Base-by-base conservation (phyloP, 2,888 invertebrate species). In the Ypsolopha sequella region DNA sequence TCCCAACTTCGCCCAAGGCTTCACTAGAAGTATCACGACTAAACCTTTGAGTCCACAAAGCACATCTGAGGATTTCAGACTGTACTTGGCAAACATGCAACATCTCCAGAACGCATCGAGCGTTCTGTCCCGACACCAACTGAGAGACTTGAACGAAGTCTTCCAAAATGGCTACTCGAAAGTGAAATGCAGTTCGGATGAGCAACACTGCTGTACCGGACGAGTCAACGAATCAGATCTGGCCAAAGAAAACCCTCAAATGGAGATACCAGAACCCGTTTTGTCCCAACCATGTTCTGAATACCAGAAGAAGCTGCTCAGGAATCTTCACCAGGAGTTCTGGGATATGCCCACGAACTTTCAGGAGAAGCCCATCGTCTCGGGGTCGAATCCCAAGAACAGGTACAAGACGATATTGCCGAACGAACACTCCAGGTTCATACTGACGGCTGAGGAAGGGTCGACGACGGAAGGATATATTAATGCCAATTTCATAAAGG, bases 301-400 rank as follows among this genome's bases (percentile, higher is more conserved):
- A 53, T 89, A 90, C 60, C 88, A 91, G 77, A 89, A 90, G 59
- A 82, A 85, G 59, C 69, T 92, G 55, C 76, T 92, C 48, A 80
- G 91, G 44, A 91, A 90, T 56, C 70, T 95, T 51, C 93, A 95
- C 68, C 93, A 95, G 65, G 97, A 97, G 73, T 97, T 97, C 70
- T 97, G 96, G 96, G 96, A 96, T 74, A 92, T 97, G 65, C 97
- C 97, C 0, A 89, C 95, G 55, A 97, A 97, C 76, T 92, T 95
- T 58, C 96, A 96, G 59, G 96, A 96, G 67, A 95, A 95, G 66
- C 93, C 95, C 7, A 92, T 94, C 65, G 93, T 97, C 1, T 93
- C 94, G 35, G 97, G 97, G 0, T 95, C 95, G 34, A 95, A 95
- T 60, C 88, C 91, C 10, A 96, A 96, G 80, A 97, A 97, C 75